Conservation (phyloP, 2,888 invertebrate species). For the Zaprionus obscuricornis region DNA sequence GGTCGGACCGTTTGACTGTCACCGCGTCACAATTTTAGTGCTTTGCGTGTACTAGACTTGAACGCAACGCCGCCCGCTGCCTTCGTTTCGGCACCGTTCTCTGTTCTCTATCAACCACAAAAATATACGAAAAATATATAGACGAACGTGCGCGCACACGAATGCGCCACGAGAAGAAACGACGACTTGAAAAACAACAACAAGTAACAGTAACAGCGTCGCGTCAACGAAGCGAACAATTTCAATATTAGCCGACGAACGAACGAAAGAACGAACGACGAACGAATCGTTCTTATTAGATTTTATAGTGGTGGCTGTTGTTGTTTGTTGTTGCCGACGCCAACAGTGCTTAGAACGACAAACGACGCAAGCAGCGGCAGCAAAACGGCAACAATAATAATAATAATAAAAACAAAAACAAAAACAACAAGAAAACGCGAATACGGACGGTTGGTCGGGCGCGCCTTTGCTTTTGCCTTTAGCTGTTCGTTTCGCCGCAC, state of each 20-base stretch:
- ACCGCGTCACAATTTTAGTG: conserved; percentile 54
- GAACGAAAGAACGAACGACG: conserved; percentile 31
- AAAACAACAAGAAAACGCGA: conserved; percentile 25
- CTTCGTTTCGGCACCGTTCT: conserved; percentile 36
- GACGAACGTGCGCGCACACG: too few relatives aligned
- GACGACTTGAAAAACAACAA: too few relatives aligned
- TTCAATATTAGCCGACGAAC: too few relatives aligned
- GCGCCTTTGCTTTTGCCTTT: conserved; percentile 56
- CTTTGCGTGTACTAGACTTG: conserved; percentile 67
- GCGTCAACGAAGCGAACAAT: too few relatives aligned
- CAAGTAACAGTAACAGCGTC: conserved; percentile 8
- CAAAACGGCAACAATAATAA: conserved; percentile 17
- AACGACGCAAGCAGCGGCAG: conserved; percentile 14
- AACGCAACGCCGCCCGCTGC: conserved; percentile 57
- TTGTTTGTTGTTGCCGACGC: conserved; percentile 34
- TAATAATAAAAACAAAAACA: conserved; percentile 30
- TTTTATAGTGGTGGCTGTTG: conserved; percentile 53
- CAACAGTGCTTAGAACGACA: conserved; percentile 56
- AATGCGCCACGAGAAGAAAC: too few relatives aligned
- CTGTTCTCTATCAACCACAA: conserved; percentile 28
- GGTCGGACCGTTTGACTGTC: conserved; percentile 47
- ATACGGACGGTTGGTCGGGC: conserved; percentile 34
- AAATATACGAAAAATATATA: background rate
- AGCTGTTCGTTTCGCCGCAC: conserved; percentile 25
- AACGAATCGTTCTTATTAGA: conserved; percentile 70